Evolutionary conservation across 2,113 vertebrate species (phyloP).

Genomic region (Thamnaconus septentrionalis): DNA sequence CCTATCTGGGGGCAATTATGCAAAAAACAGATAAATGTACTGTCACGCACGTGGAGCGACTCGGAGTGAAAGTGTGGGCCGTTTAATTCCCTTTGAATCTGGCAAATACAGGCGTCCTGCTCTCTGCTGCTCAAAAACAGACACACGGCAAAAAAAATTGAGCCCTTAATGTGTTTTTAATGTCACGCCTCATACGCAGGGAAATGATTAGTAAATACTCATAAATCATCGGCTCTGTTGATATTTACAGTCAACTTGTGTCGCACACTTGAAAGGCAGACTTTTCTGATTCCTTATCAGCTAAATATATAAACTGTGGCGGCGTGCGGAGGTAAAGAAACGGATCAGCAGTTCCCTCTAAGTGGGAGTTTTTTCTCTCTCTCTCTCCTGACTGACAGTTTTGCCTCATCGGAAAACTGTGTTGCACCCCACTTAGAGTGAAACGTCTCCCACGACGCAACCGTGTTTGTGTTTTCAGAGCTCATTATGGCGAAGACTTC

Average conservation of each 20-base stretch:
- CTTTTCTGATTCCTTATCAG: not conserved
- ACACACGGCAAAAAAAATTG: not conserved
- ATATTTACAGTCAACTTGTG: slow-evolving; percentile 14
- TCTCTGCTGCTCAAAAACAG: not conserved
- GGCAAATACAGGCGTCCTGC: slow-evolving; percentile 11
- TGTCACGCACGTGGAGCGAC: slow-evolving; percentile 30
- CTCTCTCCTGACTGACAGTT: too few species aligned
- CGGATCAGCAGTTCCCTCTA: not conserved
- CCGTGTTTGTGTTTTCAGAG: too few species aligned
- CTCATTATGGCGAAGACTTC: too few species aligned
- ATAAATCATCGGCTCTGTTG: not conserved
- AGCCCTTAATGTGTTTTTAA: not conserved
- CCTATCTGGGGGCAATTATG: slow-evolving; percentile 66
- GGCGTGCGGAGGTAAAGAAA: slow-evolving; percentile 3
- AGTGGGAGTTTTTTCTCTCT: too few species aligned
- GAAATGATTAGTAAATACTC: not conserved
- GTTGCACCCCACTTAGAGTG: too few species aligned
- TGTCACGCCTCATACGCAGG: not conserved
- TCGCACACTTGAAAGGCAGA: not conserved
- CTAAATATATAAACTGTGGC: slow-evolving; percentile 2
- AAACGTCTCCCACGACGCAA: too few species aligned
- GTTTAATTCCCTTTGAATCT: not conserved
- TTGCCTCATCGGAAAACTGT: too few species aligned
- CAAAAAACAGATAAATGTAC: slow-evolving; percentile 50
- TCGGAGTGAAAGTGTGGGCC: not conserved